Evolutionary conservation across 2,797 vertebrate genomes (phyloP).

Genomic region (Champsocephalus gunnari): DNA sequence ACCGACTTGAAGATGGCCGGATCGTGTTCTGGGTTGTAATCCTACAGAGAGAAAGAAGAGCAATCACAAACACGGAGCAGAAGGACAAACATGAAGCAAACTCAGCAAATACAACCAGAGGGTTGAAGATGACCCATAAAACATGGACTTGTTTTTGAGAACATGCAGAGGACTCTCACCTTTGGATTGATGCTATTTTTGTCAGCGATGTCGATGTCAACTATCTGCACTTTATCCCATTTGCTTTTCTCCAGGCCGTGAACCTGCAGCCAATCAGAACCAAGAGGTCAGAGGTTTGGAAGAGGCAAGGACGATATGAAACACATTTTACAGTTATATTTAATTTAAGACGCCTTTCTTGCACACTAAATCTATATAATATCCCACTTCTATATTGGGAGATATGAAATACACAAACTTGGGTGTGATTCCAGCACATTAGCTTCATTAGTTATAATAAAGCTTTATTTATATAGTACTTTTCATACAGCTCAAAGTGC

Average conservation of each 20-base stretch:
- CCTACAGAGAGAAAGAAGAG: slow-evolving; percentile 76
- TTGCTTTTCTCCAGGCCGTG: slow-evolving; percentile 88
- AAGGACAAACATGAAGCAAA: neutral
- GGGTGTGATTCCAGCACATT: too few species aligned
- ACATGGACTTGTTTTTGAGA: neutral
- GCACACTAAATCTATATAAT: too few species aligned
- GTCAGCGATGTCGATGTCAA: slow-evolving; percentile 94
- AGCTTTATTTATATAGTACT: too few species aligned
- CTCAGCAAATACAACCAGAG: too few species aligned
- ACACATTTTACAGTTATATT: too few species aligned
- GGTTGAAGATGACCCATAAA: too few species aligned
- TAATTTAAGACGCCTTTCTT: too few species aligned
- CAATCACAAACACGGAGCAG: neutral
- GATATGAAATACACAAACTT: too few species aligned
- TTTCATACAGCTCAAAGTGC: too few species aligned
- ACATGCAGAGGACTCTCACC: slow-evolving; percentile 77
- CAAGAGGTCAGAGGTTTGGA: neutral
- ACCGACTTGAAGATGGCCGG: slow-evolving; percentile 91
- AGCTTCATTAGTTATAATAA: too few species aligned
- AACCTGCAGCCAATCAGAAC: slow-evolving; percentile 82
- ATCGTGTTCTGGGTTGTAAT: slow-evolving; percentile 95
- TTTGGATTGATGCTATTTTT: slow-evolving; percentile 84
- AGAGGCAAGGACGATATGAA: neutral
- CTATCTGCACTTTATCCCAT: slow-evolving; percentile 88
- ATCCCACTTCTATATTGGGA: too few species aligned